Evolutionary conservation across 1,140 invertebrate species (phyloP).

Genomic region (Apis florea): DNA sequence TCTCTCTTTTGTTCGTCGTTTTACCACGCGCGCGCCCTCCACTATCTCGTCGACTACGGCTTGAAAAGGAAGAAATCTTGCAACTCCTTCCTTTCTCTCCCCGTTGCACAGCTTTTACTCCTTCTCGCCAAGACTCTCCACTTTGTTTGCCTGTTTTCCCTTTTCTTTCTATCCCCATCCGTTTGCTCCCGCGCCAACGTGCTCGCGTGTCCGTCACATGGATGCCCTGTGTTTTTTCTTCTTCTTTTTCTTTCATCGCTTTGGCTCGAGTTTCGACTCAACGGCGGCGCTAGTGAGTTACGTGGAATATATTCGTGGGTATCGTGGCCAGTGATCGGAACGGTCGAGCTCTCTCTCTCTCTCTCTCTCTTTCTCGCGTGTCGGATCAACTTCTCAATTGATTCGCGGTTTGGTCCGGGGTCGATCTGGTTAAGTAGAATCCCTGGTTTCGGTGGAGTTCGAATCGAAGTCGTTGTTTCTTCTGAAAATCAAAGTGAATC

Average conservation of each 20-base stretch:
- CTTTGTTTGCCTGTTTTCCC: slow-evolving; percentile 31
- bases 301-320: too few relatives aligned
- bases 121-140: background rate
- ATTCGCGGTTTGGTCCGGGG: background rate
- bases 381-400: background rate
- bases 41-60: slow-evolving; percentile 29
- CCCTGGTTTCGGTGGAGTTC: background rate
- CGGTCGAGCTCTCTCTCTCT: background rate
- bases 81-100: slow-evolving; percentile 14
- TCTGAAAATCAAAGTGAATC: background rate
- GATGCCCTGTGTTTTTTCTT: background rate
- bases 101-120: background rate
- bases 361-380: background rate
- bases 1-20: background rate
- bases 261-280: too few relatives aligned
- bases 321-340: background rate
- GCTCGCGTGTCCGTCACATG: background rate
- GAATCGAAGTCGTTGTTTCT: background rate
- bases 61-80: slow-evolving; percentile 59
- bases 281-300: background rate
- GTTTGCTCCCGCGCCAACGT: background rate
- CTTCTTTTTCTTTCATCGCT: background rate
- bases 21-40: slow-evolving; percentile 6
- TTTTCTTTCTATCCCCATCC: slow-evolving; percentile 1
- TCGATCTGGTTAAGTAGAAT: slow-evolving; percentile 8